Evolutionary conservation across 23 tunicate genomes (phyloP).

Genomic region (Diplosoma virens): DNA sequence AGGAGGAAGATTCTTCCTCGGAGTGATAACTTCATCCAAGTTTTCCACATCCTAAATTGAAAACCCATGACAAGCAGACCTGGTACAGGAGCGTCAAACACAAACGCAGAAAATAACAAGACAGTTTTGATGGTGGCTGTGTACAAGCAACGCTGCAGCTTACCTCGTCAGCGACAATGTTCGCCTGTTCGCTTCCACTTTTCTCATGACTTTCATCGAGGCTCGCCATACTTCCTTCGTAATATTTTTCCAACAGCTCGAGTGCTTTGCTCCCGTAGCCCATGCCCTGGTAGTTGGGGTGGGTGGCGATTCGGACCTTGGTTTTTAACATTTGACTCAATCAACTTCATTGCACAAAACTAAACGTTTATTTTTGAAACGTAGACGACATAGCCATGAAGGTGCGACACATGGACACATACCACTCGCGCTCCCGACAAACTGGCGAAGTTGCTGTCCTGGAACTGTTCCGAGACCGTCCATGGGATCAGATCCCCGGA

Average conservation of each 20-base stretch:
- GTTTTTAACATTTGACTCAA: too few species aligned
- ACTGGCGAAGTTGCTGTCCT: constrained; percentile 77
- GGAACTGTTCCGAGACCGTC: constrained; percentile 97
- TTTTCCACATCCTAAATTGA: constrained; percentile 48
- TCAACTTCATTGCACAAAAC: too few species aligned
- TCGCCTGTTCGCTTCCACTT: constrained; percentile 15
- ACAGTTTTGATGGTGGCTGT: not conserved
- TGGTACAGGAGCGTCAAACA: not conserved
- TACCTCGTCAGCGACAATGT: constrained; percentile 56
- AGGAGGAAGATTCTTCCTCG: constrained; percentile 80
- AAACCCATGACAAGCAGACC: not conserved
- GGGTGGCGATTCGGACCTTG: constrained; percentile 97
- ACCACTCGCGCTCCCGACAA: constrained; percentile 86
- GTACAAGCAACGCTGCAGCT: not conserved
- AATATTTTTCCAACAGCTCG: constrained; percentile 82
- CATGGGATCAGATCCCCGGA: constrained; percentile 98
- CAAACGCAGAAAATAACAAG: too few species aligned
- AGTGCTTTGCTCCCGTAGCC: constrained; percentile 89
- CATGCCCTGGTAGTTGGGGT: constrained; percentile 95
- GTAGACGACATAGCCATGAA: too few species aligned
- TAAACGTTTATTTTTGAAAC: too few species aligned
- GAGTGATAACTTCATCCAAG: constrained; percentile 62
- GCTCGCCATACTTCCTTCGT: constrained; percentile 62
- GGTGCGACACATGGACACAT: constrained; percentile 3
- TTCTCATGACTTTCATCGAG: constrained; percentile 53